Percentiles rank a stretch among this genome's conserved stretches.
Evolutionary conservation across 2,888 invertebrate species (phyloP).

Genomic region (Craniophora ligustri): DNA sequence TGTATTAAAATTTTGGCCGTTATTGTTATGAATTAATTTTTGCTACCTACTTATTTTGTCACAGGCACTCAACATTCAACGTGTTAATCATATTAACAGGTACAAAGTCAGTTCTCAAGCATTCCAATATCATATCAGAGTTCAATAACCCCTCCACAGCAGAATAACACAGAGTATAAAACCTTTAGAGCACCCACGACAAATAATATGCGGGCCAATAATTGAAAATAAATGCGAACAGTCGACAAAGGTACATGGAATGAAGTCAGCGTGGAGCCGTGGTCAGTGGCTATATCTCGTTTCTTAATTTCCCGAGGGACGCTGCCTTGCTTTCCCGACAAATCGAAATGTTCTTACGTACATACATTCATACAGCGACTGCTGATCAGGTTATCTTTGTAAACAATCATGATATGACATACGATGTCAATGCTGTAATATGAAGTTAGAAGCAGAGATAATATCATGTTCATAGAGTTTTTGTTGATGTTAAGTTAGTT

Average conservation of each 20-base stretch:
- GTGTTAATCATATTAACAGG: too few relatives aligned
- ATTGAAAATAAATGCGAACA: conserved; percentile 56
- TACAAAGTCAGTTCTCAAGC: too few relatives aligned
- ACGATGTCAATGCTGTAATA: neutral
- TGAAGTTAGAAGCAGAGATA: neutral
- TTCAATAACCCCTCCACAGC: neutral
- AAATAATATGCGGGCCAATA: conserved; percentile 55
- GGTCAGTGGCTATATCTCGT: conserved; percentile 79
- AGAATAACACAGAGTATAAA: conserved; percentile 18
- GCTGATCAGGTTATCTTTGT: conserved; percentile 71
- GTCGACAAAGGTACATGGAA: conserved; percentile 41
- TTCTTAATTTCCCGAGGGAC: conserved; percentile 85
- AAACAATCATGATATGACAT: conserved; percentile 65
- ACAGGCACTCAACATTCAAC: too few relatives aligned
- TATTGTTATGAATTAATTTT: too few relatives aligned
- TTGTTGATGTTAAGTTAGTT: neutral
- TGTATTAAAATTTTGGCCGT: too few relatives aligned
- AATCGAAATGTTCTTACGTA: conserved; percentile 80
- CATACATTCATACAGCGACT: conserved; percentile 70
- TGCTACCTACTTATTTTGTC: too few relatives aligned
- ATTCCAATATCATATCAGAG: neutral
- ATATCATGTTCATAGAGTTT: too few relatives aligned
- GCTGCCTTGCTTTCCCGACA: conserved; percentile 73
- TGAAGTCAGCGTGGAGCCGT: conserved; percentile 65
- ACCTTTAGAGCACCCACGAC: conserved; percentile 38